Base-by-base conservation (phyloP, 2,113 vertebrate genomes). In the Heliornis fulica region DNA sequence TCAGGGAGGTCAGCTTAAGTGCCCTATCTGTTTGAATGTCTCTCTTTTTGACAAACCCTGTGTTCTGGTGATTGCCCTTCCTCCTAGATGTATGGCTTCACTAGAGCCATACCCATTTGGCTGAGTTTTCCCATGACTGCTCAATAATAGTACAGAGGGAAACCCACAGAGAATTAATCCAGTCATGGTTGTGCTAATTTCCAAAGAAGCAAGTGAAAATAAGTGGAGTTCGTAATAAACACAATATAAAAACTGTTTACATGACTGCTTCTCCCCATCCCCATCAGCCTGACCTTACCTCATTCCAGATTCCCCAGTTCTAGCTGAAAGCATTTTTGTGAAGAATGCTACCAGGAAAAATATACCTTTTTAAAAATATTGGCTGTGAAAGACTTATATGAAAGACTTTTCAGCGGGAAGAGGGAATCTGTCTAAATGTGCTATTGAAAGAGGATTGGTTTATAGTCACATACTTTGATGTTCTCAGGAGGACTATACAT, bases 101-200 rank as follows among this genome's bases (percentile, higher is more conserved):
- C 72, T 96, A 95, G 40, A 84, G 87, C 91, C 83, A 70, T 60
- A 63, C 71, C 89, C 85, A 89, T 94, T 89, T 97, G 87, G 83
- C 87, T 72, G 89, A 86, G 77, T 96, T 85, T 96, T 96, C 94
- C 96, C 90, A 93, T 96, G 95, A 95, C 93, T 94, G 94, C 94
- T 96, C 93, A 88, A 86, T 96, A 96, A 96, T 94, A 97, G 95
- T 94, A 40, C 94, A 86, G 82, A 81, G 85, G 63, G 92, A 81
- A 89, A 95, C 89, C 94, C 91, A 94, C 95, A 94, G 88, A 94
- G 94, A 93, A 92, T 94, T 91, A 97, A 94, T 83, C 83, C 95
- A 89, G 90, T 87, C 96, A 96, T 93, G 94, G 91, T 81, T 96
- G 81, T 94, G 82, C 74, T 89, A 79, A 94, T 97, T 91, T 90